Evolutionary conservation across 2,113 vertebrate genomes (phyloP).

Genomic region (Tautogolabrus adspersus): DNA sequence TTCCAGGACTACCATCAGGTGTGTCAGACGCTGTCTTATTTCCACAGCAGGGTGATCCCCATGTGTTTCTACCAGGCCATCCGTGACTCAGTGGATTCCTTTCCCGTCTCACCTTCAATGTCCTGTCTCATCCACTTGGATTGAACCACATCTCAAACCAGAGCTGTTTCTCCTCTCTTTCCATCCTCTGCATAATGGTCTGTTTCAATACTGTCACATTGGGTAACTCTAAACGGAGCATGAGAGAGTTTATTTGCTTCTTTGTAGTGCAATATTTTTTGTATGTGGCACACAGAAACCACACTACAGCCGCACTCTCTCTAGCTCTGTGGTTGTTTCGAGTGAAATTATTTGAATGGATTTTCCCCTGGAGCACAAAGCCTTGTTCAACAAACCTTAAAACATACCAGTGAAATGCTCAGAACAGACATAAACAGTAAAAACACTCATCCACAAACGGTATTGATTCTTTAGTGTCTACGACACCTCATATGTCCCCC

Average conservation of each 20-base stretch:
- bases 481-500: neutral
- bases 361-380: constrained; percentile 15
- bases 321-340: constrained; percentile 6
- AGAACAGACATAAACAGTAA: constrained; percentile 1
- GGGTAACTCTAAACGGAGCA: constrained; percentile 16
- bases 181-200: constrained; percentile 42
- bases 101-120: constrained; percentile 61
- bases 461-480: neutral
- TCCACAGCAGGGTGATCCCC: constrained; percentile 47
- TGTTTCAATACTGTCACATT: constrained; percentile 45
- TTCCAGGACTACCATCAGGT: constrained; percentile 63
- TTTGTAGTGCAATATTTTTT: constrained; percentile 6
- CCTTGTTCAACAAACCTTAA: constrained; percentile 2
- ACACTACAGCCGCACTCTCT: neutral
- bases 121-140: constrained; percentile 38
- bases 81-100: neutral
- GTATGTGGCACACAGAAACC: constrained; percentile 18
- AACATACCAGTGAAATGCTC: neutral
- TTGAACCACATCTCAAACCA: constrained; percentile 30
- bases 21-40: constrained; percentile 51
- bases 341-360: constrained; percentile 3
- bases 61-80: constrained; percentile 56
- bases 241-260: constrained; percentile 4
- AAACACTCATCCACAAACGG: too few species aligned
- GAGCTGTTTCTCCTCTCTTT: constrained; percentile 20